A percentile compares a stretch with the other conserved stretches of the same genome.
phyloP scores from a whole-genome alignment of 2,888 invertebrate genomes.

The Beris morrisii region DNA sequence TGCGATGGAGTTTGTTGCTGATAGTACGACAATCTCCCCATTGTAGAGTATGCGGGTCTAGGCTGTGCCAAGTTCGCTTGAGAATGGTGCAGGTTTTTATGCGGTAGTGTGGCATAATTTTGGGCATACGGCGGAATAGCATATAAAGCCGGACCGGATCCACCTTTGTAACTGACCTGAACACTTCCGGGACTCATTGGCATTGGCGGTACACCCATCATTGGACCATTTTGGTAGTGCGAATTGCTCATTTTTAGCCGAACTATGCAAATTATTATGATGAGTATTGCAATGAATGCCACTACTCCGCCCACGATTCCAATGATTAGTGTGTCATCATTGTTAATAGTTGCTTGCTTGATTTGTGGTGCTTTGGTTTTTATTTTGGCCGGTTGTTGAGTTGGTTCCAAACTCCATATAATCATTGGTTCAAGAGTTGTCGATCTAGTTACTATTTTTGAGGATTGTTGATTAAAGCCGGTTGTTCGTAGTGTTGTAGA shows the following conservation, averaged over 20 bases:
- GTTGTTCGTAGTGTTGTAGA: constrained; percentile 47
- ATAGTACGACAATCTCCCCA: constrained; percentile 64
- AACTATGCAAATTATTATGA: constrained; percentile 87
- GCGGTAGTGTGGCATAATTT: constrained; percentile 66
- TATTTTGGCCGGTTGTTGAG: constrained; percentile 63
- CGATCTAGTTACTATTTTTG: constrained; percentile 60
- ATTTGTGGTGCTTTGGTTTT: constrained; percentile 61
- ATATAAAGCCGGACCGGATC: constrained; percentile 59
- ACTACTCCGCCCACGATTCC: constrained; percentile 94
- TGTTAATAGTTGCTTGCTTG: constrained; percentile 69
- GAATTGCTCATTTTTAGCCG: constrained; percentile 70
- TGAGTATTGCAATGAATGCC: constrained; percentile 84
- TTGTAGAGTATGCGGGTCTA: constrained; percentile 63
- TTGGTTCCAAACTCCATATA: constrained; percentile 84
- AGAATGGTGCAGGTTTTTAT: constrained; percentile 60
- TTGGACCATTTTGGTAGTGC: constrained; percentile 70
- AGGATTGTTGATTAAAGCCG: constrained; percentile 48
- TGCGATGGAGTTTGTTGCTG: constrained; percentile 52
- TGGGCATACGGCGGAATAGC: constrained; percentile 66
- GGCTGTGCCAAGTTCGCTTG: constrained; percentile 50
- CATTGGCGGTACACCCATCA: constrained; percentile 61
- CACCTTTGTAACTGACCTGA: constrained; percentile 59
- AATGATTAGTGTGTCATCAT: constrained; percentile 91
- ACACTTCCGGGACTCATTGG: constrained; percentile 63
- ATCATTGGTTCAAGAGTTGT: constrained; percentile 81